Conservation (phyloP, 2,888 invertebrate genomes). For the Patella depressa region DNA sequence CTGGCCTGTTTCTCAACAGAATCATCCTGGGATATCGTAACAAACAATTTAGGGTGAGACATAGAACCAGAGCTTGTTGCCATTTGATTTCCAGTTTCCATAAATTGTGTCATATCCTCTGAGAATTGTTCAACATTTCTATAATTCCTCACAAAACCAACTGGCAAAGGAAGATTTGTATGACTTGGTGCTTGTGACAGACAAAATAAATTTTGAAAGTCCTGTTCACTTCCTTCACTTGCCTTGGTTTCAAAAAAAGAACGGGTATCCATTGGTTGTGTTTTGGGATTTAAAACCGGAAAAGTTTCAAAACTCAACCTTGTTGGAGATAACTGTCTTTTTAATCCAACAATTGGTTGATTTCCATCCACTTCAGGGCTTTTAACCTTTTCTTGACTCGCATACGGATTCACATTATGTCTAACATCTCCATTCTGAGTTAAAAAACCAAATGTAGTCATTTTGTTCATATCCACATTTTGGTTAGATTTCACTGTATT, state of each 20-base stretch:
- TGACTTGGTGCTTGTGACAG: not conserved
- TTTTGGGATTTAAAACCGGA: not conserved
- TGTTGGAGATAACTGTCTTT: not conserved
- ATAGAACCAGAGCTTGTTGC: not conserved
- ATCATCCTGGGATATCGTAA: not conserved
- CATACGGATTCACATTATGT: too few species aligned
- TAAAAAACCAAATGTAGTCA: too few species aligned
- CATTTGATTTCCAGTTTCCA: not conserved
- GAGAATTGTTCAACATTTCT: slow-evolving; percentile 9
- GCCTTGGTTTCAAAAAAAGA: not conserved
- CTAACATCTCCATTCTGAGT: too few species aligned
- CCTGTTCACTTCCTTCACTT: not conserved
- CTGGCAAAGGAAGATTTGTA: not conserved
- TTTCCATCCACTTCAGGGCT: not conserved
- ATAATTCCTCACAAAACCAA: not conserved
- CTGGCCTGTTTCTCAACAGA: not conserved
- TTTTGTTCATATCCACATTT: not conserved
- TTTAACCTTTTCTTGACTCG: too few species aligned
- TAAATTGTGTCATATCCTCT: slow-evolving; percentile 5
- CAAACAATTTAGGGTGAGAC: not conserved
- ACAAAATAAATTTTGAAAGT: not conserved
- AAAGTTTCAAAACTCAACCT: not conserved
- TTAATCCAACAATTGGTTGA: not conserved
- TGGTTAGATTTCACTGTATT: not conserved
- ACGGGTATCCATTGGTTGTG: not conserved